Evolutionary conservation across 2,888 invertebrate species (phyloP).

Genomic region (Ischnura elegans): DNA sequence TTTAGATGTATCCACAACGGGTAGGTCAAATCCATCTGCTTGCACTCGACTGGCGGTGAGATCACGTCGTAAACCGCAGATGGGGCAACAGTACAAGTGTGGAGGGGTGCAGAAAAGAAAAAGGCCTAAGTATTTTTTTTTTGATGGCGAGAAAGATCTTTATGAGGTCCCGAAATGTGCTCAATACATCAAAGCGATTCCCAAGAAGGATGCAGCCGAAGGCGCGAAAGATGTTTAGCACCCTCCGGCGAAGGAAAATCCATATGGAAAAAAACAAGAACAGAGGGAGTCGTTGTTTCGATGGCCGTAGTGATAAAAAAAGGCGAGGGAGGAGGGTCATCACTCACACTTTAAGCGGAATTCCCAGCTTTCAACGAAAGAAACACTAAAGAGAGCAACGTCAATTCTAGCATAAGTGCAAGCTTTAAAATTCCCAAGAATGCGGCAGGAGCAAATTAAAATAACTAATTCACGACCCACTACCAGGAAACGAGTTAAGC

Average conservation of each 20-base stretch:
- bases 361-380: not conserved
- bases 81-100: not conserved
- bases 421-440: too few relatives aligned
- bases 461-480: too few relatives aligned
- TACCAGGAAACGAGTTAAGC: too few relatives aligned
- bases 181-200: constrained; percentile 16
- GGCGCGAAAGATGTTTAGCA: not conserved
- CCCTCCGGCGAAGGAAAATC: not conserved
- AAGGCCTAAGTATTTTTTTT: not conserved
- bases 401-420: not conserved
- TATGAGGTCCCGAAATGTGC: constrained; percentile 18
- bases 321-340: not conserved
- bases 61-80: constrained; percentile 37
- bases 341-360: constrained; percentile 2
- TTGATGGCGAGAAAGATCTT: constrained; percentile 52
- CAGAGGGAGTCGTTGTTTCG: constrained; percentile 11
- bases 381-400: not conserved
- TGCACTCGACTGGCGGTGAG: not conserved
- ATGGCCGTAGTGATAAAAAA: not conserved
- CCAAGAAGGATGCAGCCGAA: not conserved
- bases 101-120: constrained; percentile 16
- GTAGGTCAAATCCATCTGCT: not conserved
- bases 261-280: not conserved
- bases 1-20: not conserved
- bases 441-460: too few relatives aligned